Base-by-base conservation (phyloP, 2,888 invertebrate species). In the Nomada ruficornis region DNA sequence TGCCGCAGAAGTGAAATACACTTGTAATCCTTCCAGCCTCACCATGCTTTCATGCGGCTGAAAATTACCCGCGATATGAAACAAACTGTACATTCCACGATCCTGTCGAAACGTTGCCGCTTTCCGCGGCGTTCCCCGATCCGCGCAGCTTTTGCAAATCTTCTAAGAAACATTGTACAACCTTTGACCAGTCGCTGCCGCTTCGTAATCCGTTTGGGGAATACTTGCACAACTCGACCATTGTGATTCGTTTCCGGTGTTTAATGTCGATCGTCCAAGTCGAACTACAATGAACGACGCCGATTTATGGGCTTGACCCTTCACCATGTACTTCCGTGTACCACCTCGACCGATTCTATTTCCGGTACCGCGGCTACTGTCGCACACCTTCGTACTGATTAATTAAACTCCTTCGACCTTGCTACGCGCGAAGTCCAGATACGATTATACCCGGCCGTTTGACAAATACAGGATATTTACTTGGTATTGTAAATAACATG, bases 241-340 rank as follows among this genome's bases (percentile, higher is more conserved):
- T 80, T 68, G 65, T 57, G n/a, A 68, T 68, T 52, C 80, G 72
- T 67, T 77, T 80, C 77, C 80, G 71, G 80, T 47, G 68, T 50
- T 57, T 64, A 10, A 69, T 69, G 64, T 69, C 44, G 74, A 75
- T 69, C 78, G n/a, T 42, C 26, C 63, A 57, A 57, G 78, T 74
- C 74, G 52, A 59, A 71, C 36, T 42, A n/a, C 63, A 74, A 78
- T 15, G 65, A 77, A 13, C 59, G n/a, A 20, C 18, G 23, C 67
- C 57, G 20, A 74, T 68, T 63, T 29, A 23, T 13, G 36, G 62
- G 44, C 62, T 55, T 55, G 74, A 78, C 74, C 60, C 55, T 54
- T 70, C 5, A 13, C 36, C 13, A 36, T 55, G 3, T 13, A 29
- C 57, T 78, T 64, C 50, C 70, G 15, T 15, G 15, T 42, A 15